Evolutionary conservation across 1,140 invertebrate species (phyloP), one percentile per base, ranked within the genome.

Genomic region (Diploscapter pachys): DNA sequence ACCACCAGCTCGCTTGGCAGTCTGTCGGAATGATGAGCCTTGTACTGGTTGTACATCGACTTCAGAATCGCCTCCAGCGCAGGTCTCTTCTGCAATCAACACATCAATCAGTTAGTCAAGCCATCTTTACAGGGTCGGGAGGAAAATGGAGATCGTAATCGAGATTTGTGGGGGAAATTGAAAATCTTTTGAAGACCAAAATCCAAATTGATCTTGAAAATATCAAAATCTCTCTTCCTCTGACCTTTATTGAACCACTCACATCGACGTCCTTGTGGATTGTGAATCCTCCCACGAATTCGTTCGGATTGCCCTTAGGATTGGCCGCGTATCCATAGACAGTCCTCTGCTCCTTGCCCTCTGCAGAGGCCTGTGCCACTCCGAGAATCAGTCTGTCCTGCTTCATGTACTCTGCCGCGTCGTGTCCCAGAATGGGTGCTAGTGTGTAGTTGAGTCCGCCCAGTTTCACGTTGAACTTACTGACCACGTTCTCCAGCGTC

Each of bases 381-480:
- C 79, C 79, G 61, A 80, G 66, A 52, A 80, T 56, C 3, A 80
- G 67, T 49, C 66, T 8, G 9, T 64, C 55, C 54, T 64, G 57
- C 51, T 53, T 68, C 66, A 11, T 68, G 53, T 9, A 50, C 75
- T 31, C 31, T 71, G 31, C 11, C 63, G 49, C 3, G 4, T 31
- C 31, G 31, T 31, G 31, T 31, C 31, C 31, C 31, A 31, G 31
- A 31, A 31, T 31, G 31, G 31, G 51, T 6, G 55, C 50, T 13
- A 76, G 50, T 5, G 49, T 53, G 62, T 78, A 80, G 65, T 81
- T 80, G 13, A 65, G 50, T 2, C 79, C 79, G 11, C 79, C 79
- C 11, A 76, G 50, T 62, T 80, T 74, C 52, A 57, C 48, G 56
- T 74, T 74, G 8, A 67, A 63, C 57, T 74, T 74, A 49, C 70